Conservation (phyloP, 2,797 vertebrate genomes). For the Urophycis tenuis region DNA sequence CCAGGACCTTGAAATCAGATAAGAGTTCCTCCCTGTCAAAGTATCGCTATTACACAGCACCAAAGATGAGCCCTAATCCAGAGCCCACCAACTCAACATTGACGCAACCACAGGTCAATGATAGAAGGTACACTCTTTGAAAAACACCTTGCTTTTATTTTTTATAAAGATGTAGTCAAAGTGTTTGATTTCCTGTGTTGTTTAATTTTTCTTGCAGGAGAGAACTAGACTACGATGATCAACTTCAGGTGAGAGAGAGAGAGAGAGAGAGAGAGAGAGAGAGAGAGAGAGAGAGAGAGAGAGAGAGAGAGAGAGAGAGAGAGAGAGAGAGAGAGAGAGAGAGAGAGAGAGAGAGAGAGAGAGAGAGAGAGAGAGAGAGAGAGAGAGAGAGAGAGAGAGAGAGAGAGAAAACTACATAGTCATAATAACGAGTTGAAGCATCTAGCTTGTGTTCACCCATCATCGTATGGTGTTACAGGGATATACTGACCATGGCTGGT, state of each 20-base stretch:
- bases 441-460: neutral
- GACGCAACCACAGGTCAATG: slow-evolving; percentile 57
- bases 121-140: slow-evolving; percentile 67
- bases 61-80: slow-evolving; percentile 60
- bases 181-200: neutral
- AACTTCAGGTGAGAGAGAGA: slow-evolving; percentile 51
- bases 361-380: neutral
- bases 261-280: neutral
- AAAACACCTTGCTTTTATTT: neutral
- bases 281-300: neutral
- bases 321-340: neutral
- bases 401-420: neutral
- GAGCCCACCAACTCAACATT: slow-evolving; percentile 31
- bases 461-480: slow-evolving; percentile 49
- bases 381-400: neutral
- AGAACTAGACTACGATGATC: slow-evolving; percentile 43
- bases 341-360: neutral
- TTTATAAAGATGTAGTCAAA: neutral
- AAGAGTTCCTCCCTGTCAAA: slow-evolving; percentile 78
- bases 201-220: slow-evolving; percentile 39
- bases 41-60: slow-evolving; percentile 86
- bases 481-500: slow-evolving; percentile 57
- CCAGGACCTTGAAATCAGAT: slow-evolving; percentile 83
- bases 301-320: neutral
- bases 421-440: neutral